A percentile compares a stretch with the other conserved stretches of the same genome.
Conservation (phyloP, 2,888 invertebrate species). For the Caenorhabditis sp. region DNA sequence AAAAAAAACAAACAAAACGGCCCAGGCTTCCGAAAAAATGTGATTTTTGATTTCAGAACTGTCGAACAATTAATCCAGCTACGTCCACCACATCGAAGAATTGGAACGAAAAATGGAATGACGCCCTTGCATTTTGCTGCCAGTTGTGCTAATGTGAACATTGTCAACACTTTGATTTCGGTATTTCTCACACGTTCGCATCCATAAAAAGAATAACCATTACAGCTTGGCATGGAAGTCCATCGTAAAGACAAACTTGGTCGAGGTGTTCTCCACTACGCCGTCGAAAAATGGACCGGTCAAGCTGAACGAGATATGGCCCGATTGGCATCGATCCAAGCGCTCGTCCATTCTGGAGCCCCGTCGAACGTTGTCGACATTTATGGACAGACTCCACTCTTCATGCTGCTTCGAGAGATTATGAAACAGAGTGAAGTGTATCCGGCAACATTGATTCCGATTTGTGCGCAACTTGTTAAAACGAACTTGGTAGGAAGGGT, state of each 20-base stretch:
- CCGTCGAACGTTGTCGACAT: slow-evolving; percentile 30
- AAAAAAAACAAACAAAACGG: no score
- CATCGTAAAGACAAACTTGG: slow-evolving; percentile 31
- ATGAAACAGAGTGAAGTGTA: slow-evolving; percentile 18
- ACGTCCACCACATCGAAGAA: slow-evolving; percentile 24
- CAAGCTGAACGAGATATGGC: slow-evolving; percentile 41
- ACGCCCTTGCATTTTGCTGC: slow-evolving; percentile 44
- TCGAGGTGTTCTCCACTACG: slow-evolving; percentile 44
- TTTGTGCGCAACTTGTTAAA: slow-evolving; percentile 28
- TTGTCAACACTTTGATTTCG: slow-evolving; percentile 35
- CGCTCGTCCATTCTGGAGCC: slow-evolving; percentile 38
- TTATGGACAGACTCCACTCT: slow-evolving; percentile 37
- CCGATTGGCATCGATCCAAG: slow-evolving; percentile 44
- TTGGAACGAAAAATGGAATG: slow-evolving; percentile 23
- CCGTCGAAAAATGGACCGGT: slow-evolving; percentile 47
- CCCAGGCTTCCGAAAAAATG: background rate
- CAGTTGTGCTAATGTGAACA: slow-evolving; percentile 33
- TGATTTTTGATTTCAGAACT: slow-evolving; percentile 20
- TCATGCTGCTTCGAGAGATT: slow-evolving; percentile 21
- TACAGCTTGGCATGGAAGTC: slow-evolving; percentile 34
- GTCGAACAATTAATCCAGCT: slow-evolving; percentile 39
- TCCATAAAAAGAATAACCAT: background rate
- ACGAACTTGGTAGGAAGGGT: slow-evolving; percentile 17
- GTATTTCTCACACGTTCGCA: slow-evolving; percentile 7
- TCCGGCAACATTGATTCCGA: slow-evolving; percentile 13